A percentile compares a stretch with the other conserved stretches of the same genome.
These are phyloP conservation scores for Epicampocera succincta DNA, from an alignment of 2,888 invertebrate genomes.

Conservation along the genomic window DNA sequence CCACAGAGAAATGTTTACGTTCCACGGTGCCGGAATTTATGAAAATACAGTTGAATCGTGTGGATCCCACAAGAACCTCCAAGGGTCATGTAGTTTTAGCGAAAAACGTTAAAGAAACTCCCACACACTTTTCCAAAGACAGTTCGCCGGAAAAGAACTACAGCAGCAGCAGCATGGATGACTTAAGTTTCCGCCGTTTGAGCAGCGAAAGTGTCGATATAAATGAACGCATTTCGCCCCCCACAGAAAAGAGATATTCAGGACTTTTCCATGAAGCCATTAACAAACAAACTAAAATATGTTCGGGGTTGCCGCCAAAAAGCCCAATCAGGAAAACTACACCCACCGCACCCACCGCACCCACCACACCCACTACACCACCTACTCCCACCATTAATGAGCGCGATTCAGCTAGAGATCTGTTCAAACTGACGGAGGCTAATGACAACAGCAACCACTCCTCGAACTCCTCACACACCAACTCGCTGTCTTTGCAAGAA, in stretches of 20 bases:
- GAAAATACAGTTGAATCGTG: conserved; percentile 87
- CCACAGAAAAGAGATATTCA: conserved; percentile 64
- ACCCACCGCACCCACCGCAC: conserved; percentile 55
- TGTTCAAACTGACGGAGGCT: conserved; percentile 56
- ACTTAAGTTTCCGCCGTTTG: conserved; percentile 79
- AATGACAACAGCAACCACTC: conserved; percentile 13
- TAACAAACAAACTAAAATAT: conserved; percentile 73
- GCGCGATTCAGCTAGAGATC: conserved; percentile 66
- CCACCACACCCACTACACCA: conserved; percentile 61
- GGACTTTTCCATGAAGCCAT: conserved; percentile 70
- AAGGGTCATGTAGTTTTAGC: conserved; percentile 85
- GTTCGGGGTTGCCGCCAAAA: conserved; percentile 69
- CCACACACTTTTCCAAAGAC: conserved; percentile 11
- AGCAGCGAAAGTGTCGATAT: conserved; percentile 82
- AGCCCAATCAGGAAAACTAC: conserved; percentile 63
- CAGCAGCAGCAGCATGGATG: conserved; percentile 74
- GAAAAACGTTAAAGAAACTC: conserved; percentile 82
- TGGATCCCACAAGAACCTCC: conserved; percentile 84
- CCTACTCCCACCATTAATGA: conserved; percentile 72
- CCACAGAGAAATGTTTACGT: conserved; percentile 77
- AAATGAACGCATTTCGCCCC: conserved; percentile 73
- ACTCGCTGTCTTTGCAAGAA: conserved; percentile 76
- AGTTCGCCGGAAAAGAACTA: conserved; percentile 71
- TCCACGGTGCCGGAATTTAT: conserved; percentile 85
- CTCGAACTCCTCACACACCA: conserved; percentile 50